Base-by-base conservation (phyloP, 2,888 invertebrate genomes). In the Euzophera pinguis region DNA sequence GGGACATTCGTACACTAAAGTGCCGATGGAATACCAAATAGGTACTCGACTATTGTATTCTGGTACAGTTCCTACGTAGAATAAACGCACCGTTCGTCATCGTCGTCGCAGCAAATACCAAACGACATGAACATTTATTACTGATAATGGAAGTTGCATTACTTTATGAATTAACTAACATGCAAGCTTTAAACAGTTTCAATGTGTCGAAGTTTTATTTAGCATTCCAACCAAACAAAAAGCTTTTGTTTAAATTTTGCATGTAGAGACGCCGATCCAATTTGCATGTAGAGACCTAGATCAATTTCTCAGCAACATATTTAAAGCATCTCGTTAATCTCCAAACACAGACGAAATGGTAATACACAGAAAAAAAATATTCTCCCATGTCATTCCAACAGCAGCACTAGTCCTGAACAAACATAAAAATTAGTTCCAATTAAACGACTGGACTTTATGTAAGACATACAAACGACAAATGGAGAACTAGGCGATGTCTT, bases 371-470 rank as follows among this genome's bases (percentile, higher is more conserved):
- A 17, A 35, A 29, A 22, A 22, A 49, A 10, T 29, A 27, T 13
- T 9, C 38, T 7, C 53, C 32, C 37, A 52, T 67, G 22, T n/a
- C n/a, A n/a, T n/a, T n/a, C n/a, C n/a, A n/a, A n/a, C n/a, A 62
- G 57, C 57, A 37, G 56, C 62, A 60, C 61, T 67, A 69, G 72
- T 65, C 29, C 22, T 13, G 63, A 65, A 64, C 63, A 58, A 67
- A 59, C 56, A 59, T 57, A 56, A 61, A 74, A 39, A 75, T 74
- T 75, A 61, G 69, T 73, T 75, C 76, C 69, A 76, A 79, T 79
- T 73, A 77, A 69, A 63, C 47, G 60, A 62, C 58, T 62, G 62
- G 69, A 63, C 65, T 2, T 3, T 5, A 2, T 22, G 22, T 22
- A 22, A 3, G 22, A 22, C 2, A 22, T 22, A 22, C 22, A 22